Evolutionary conservation across 1,140 invertebrate species (phyloP), one percentile per base, ranked within the genome.

Genomic region (Harpegnathos saltator): DNA sequence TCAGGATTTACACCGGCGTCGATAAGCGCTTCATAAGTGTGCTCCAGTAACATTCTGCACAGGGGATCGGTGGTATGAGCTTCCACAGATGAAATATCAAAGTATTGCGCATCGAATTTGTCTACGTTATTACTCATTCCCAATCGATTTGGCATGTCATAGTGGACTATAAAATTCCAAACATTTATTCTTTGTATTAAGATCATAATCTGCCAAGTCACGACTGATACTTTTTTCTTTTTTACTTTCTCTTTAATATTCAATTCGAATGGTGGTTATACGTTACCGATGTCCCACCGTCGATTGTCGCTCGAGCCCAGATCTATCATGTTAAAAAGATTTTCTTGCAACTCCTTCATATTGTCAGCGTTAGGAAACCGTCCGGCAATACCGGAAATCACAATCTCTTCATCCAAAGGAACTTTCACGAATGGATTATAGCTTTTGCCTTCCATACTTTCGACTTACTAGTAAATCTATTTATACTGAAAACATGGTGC

Each of bases 11-110:
- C 56, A 0, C 98, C 98, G 78, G 98, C 97, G 95, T 99, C 98
- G 77, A 98, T 94, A 19, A 99, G 96, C 1, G 98, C 97, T 94
- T 99, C 98, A 89, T 97, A 97, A 0, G 97, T 94, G 71, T 97
- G 96, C 93, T 99, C 98, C 22, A 99, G 91, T 12, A 99, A 92
- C 75, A 98, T 95, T 80, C 98, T 95, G 84, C 97, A 95, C 96
- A 98, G 97, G 0, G 98, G 98, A 89, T 99, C 98, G 97, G 98
- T 97, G 7, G 95, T 95, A 84, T 98, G 95, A 0, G 97, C 98
- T 92, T 98, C 97, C 82, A 97, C 97, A 87, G 95, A 96, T 88
- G 97, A 96, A 0, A 98, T 96, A 0, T 95, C 97, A 92, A 98
- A 98, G 92, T 97, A 98, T 0, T 96, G 94, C 0, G 97, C 96